A percentile compares a stretch with the other conserved stretches of the same genome.
These are phyloP conservation scores for Cheilosia vulpina DNA, from an alignment of 2,888 invertebrate genomes.

Conservation along the genomic window DNA sequence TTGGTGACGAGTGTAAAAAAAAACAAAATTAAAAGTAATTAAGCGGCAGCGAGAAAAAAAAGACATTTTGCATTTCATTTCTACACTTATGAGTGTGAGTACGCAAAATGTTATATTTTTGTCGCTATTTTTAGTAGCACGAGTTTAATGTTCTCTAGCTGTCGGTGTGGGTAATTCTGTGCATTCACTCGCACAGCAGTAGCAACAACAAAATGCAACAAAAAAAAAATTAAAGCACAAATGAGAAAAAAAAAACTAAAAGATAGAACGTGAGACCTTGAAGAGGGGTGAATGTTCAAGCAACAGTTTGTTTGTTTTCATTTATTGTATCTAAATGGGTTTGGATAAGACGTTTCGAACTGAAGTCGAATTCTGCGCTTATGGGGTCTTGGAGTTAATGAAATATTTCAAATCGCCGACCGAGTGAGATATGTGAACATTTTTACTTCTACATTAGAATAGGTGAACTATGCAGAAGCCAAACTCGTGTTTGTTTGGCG, in stretches of 20 bases:
- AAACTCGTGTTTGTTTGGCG: no score
- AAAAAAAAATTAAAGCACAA: neutral
- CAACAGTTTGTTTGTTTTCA: slow-evolving; percentile 31
- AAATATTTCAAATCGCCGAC: no score
- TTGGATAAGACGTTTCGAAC: slow-evolving; percentile 2
- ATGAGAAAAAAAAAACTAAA: neutral
- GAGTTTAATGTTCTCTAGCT: slow-evolving; percentile 50
- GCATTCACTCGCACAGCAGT: slow-evolving; percentile 12
- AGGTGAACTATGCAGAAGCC: no score
- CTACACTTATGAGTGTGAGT: slow-evolving; percentile 26
- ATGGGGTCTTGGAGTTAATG: no score
- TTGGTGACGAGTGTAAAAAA: slow-evolving; percentile 3
- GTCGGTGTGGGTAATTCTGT: slow-evolving; percentile 37
- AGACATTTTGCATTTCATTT: slow-evolving; percentile 21
- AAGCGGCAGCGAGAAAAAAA: no score
- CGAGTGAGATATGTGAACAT: no score
- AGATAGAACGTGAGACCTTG: slow-evolving; percentile 48
- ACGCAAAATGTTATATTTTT: slow-evolving; percentile 14
- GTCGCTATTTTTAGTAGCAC: slow-evolving; percentile 52
- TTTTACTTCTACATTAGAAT: no score
- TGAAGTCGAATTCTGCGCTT: neutral
- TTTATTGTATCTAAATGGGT: neutral
- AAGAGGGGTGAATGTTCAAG: slow-evolving; percentile 55
- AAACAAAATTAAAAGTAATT: slow-evolving; percentile 7
- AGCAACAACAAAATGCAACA: no score